Evolutionary conservation across 1,140 invertebrate genomes (phyloP).

Genomic region (Bemisia tabaci): DNA sequence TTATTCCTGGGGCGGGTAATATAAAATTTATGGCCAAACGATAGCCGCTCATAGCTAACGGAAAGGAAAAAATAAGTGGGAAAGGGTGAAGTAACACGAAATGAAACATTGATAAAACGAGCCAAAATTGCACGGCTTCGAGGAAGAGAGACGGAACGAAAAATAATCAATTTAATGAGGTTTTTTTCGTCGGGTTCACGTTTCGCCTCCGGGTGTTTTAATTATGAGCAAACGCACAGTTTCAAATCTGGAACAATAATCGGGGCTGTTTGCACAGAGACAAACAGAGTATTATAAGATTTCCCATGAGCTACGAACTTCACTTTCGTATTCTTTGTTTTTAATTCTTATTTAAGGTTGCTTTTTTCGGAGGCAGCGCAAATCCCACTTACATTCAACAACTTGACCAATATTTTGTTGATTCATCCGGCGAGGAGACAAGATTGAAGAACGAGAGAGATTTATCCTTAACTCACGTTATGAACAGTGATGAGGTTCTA

Average conservation of each 20-base stretch:
- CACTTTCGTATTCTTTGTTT: not conserved
- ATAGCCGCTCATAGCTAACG: too few relatives aligned
- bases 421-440: too few relatives aligned
- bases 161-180: not conserved
- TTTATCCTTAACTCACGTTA: too few relatives aligned
- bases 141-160: not conserved
- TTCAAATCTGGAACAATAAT: not conserved
- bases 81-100: not conserved
- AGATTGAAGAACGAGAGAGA: too few relatives aligned
- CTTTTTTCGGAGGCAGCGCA: too few relatives aligned
- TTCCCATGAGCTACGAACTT: not conserved
- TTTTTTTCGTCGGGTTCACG: not conserved
- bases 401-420: too few relatives aligned
- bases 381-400: too few relatives aligned
- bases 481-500: too few relatives aligned
- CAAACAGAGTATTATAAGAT: not conserved
- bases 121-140: not conserved
- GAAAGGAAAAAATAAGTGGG: not conserved
- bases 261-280: not conserved
- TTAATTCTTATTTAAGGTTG: not conserved
- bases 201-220: not conserved
- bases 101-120: not conserved
- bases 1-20: too few relatives aligned
- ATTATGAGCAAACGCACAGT: not conserved
- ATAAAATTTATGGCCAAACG: too few relatives aligned